phyloP scores from a whole-genome alignment of 2,797 vertebrate genomes.

The Hoplostethus atlanticus region DNA sequence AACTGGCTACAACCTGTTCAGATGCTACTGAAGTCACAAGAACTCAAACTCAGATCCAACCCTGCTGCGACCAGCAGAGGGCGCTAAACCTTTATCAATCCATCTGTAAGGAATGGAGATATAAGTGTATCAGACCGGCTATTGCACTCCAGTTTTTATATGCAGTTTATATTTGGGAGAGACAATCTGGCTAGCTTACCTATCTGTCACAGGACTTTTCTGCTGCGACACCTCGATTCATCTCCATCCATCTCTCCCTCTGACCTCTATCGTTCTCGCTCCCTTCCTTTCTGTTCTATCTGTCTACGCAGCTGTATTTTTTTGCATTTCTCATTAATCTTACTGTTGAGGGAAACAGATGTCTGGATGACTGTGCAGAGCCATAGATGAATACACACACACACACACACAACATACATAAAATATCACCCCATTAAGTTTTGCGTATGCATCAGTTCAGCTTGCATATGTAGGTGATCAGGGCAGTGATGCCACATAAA shows the following conservation, averaged over 20 bases:
- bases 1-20: conserved; percentile 42
- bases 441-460: conserved; percentile 8
- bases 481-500: conserved; percentile 17
- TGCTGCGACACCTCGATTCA: conserved; percentile 13
- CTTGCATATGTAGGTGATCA: conserved; percentile 19
- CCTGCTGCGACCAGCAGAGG: conserved; percentile 67
- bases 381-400: conserved; percentile 15
- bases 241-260: conserved; percentile 1
- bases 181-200: conserved; percentile 1
- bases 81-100: conserved; percentile 51
- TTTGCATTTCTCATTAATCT: conserved; percentile 46
- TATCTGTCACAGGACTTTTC: background rate
- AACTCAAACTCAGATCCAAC: conserved; percentile 24
- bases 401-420: conserved; percentile 13
- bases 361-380: conserved; percentile 27
- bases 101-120: conserved; percentile 15
- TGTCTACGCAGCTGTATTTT: conserved; percentile 21
- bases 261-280: conserved; percentile 4
- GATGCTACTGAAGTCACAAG: conserved; percentile 39
- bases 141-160: conserved; percentile 10
- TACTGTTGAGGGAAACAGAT: conserved; percentile 27
- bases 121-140: conserved; percentile 16
- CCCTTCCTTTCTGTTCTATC: background rate
- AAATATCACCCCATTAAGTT: background rate
- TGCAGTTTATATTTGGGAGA: background rate